These are phyloP conservation scores for Drosophila lini DNA, from an alignment of 1,140 invertebrate genomes.

Conservation along the genomic window DNA sequence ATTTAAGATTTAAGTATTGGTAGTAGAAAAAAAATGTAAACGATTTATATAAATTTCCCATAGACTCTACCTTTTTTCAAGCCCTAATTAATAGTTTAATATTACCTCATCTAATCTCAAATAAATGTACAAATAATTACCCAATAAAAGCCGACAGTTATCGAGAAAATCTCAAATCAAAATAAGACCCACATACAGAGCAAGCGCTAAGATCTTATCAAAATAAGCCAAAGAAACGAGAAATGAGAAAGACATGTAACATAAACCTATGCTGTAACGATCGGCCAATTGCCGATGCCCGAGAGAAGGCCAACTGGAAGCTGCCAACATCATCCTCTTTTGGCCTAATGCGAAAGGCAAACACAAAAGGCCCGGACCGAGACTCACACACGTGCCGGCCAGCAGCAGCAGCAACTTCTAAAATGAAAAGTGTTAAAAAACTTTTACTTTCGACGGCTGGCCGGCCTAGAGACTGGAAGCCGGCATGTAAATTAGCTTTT, in stretches of 20 bases:
- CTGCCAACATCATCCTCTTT: slow-evolving; percentile 42
- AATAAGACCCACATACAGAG: slow-evolving; percentile 39
- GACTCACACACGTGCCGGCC: slow-evolving; percentile 23
- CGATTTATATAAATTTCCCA: not conserved
- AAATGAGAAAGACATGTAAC: slow-evolving; percentile 30
- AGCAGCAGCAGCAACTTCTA: slow-evolving; percentile 57
- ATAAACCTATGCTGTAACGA: slow-evolving; percentile 34
- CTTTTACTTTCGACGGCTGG: slow-evolving; percentile 43
- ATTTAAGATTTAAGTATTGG: not conserved
- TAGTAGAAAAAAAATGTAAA: not conserved
- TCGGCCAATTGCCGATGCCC: slow-evolving; percentile 32
- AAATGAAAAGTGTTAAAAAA: slow-evolving; percentile 79
- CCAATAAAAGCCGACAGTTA: not conserved
- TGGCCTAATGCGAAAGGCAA: slow-evolving; percentile 76
- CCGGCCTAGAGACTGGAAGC: slow-evolving; percentile 32
- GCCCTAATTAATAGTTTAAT: too few species aligned
- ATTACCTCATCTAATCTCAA: slow-evolving; percentile 5
- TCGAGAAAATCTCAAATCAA: slow-evolving; percentile 4
- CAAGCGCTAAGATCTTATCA: slow-evolving; percentile 38
- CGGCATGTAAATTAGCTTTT: slow-evolving; percentile 77
- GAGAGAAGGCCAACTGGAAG: slow-evolving; percentile 50
- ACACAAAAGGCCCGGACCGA: slow-evolving; percentile 31
- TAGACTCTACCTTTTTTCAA: not conserved
- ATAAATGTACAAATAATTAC: not conserved
- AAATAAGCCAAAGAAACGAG: slow-evolving; percentile 43